Conservation (phyloP, 2,888 invertebrate genomes). For the Phaonia tiefii region DNA sequence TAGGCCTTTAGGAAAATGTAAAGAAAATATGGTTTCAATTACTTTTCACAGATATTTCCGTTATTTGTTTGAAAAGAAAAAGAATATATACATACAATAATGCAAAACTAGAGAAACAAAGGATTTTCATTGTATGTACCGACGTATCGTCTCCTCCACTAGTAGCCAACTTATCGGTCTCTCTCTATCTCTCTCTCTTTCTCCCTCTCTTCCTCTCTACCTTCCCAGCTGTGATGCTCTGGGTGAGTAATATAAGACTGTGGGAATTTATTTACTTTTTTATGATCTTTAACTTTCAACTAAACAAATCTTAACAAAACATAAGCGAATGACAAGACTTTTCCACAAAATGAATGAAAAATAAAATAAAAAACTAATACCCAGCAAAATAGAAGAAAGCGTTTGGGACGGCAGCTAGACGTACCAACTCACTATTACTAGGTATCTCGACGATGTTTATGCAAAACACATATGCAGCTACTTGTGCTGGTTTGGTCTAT, state of each 20-base stretch:
- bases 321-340: slow-evolving; percentile 12
- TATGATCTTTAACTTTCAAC: slow-evolving; percentile 62
- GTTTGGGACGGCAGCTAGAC: background rate
- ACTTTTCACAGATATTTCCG: slow-evolving; percentile 56
- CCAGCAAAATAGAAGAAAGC: background rate
- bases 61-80: slow-evolving; percentile 53
- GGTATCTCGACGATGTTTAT: slow-evolving; percentile 26
- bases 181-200: too few species aligned
- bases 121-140: slow-evolving; percentile 48
- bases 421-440: background rate
- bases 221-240: too few species aligned
- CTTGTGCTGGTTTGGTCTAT: slow-evolving; percentile 49
- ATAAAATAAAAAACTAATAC: too few species aligned
- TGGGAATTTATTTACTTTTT: slow-evolving; percentile 54
- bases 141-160: background rate
- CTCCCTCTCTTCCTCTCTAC: too few species aligned
- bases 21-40: slow-evolving; percentile 64
- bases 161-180: background rate
- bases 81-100: background rate
- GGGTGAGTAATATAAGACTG: slow-evolving; percentile 43
- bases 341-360: background rate
- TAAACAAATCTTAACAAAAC: slow-evolving; percentile 55
- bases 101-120: slow-evolving; percentile 59
- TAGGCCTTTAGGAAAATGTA: background rate
- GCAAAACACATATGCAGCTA: slow-evolving; percentile 55